These are phyloP conservation scores for Fregetta grallaria DNA, from an alignment of 2,113 vertebrate species.

Conservation along the genomic window DNA sequence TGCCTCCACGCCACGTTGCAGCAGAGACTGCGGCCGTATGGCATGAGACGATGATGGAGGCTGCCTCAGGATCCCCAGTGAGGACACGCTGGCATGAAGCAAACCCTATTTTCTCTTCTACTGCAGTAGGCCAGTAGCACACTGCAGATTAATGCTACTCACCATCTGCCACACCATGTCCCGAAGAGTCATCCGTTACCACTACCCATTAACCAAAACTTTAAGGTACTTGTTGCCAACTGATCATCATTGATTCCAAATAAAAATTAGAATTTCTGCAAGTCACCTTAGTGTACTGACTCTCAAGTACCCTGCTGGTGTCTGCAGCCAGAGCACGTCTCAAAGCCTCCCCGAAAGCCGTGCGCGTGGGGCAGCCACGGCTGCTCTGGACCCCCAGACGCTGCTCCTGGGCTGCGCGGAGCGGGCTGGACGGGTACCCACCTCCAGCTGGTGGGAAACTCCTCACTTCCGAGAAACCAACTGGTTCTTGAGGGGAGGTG, in stretches of 20 bases:
- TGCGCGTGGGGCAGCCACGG: fast-evolving
- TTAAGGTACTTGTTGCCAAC: not conserved
- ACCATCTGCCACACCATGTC: not conserved
- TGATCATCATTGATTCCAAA: not conserved
- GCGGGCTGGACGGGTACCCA: fast-evolving
- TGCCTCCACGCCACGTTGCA: fast-evolving
- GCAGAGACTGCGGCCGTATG: not conserved
- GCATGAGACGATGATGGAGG: not conserved
- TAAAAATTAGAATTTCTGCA: not conserved
- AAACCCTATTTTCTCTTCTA: not conserved
- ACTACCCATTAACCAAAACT: not conserved
- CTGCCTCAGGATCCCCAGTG: not conserved
- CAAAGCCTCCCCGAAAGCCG: not conserved
- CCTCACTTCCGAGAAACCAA: not conserved
- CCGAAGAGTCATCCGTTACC: not conserved
- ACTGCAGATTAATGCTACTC: not conserved
- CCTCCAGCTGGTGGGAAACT: not conserved
- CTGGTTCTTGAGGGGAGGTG: not conserved
- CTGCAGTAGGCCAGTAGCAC: not conserved
- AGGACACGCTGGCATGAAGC: not conserved
- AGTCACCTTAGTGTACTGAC: not conserved
- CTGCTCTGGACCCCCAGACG: not conserved
- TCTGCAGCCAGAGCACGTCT: not conserved
- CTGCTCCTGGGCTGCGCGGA: fast-evolving
- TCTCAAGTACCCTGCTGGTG: not conserved